phyloP scores from a whole-genome alignment of 2,888 invertebrate species.

The Phyllotreta cruciferae region DNA sequence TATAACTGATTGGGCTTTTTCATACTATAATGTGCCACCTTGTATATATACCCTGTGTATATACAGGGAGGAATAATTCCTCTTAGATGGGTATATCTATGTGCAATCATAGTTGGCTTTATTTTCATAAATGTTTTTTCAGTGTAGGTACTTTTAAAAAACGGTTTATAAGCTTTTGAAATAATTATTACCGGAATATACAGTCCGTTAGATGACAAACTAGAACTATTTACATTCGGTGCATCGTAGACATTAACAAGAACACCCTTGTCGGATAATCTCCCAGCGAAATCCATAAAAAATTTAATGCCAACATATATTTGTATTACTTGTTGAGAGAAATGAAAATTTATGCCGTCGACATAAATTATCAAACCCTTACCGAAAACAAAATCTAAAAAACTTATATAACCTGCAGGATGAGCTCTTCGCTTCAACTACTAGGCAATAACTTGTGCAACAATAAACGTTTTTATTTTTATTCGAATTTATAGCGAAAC shows the following conservation, averaged over 20 bases:
- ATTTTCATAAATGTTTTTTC: no score
- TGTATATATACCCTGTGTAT: no score
- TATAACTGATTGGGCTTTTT: no score
- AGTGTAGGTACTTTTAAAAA: no score
- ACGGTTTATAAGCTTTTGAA: no score
- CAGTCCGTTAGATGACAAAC: conserved; percentile 4
- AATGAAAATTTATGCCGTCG: conserved; percentile 28
- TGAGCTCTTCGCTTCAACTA: conserved; percentile 10
- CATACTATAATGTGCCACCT: no score
- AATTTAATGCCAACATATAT: conserved; percentile 31
- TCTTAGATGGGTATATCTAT: no score
- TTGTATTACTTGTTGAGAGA: conserved; percentile 30
- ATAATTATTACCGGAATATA: background rate
- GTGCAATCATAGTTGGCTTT: no score
- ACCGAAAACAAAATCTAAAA: conserved; percentile 22
- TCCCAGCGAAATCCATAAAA: conserved; percentile 26
- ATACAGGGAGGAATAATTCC: no score
- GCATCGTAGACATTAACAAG: conserved; percentile 17
- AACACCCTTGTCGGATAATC: conserved; percentile 25
- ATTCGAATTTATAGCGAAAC: conserved; percentile 35
- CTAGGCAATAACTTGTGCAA: conserved; percentile 10
- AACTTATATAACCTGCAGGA: conserved; percentile 29
- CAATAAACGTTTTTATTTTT: conserved; percentile 30
- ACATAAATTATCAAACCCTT: conserved; percentile 29
- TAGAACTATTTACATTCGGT: conserved; percentile 19